Base-by-base conservation (phyloP, 2,797 vertebrate genomes). In the Lophotriccus pileatus region DNA sequence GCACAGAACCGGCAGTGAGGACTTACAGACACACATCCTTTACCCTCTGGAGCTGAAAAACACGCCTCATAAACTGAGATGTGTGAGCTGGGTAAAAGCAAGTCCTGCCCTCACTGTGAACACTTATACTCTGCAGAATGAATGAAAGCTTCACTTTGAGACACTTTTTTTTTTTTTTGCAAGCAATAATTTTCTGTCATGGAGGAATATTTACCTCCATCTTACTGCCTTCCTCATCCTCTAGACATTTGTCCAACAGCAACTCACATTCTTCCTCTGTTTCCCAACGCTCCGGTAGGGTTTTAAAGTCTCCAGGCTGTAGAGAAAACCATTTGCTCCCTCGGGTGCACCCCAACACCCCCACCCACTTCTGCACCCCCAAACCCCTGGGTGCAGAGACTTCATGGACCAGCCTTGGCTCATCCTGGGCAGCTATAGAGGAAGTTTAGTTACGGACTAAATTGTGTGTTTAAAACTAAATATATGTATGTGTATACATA, bases 1-100 rank as follows among this genome's bases (percentile, higher is more conserved):
- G 58, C 12, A 49, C 6, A 66, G 46, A 84, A 27, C 7, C 19
- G 37, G 15, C 25, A 67, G 47, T 28, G 28, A 41, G 15, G 28
- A 70, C 18, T 41, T 74, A 76, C 0, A 1, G 12, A 58, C 32
- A 80, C 7, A n/a, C 2, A 23, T 27, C 19, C 63, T 86, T 49
- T 66, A 56, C 19, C 12, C n/a, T 53, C n/a, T 21, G n/a, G 63
- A 84, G 27, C 10, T 72, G 22, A 7, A 86, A 86, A 84, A 36
- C 4, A 0, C 46, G 72, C 44, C 41, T 59, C 75, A 47, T 18
- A 77, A 89, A 79, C 44, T 9, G 21, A 60, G n/a, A 79, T 5
- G 18, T n/a, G 30, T 0, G 3, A 60, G 28, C 0, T 41, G 23
- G 50, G 17, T 32, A 79, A 4, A 64, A 59, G 24, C 3, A 3